Evolutionary conservation across 2,113 vertebrate species (phyloP), one percentile per base, ranked within the genome.

Genomic region (Microtus oregoni): DNA sequence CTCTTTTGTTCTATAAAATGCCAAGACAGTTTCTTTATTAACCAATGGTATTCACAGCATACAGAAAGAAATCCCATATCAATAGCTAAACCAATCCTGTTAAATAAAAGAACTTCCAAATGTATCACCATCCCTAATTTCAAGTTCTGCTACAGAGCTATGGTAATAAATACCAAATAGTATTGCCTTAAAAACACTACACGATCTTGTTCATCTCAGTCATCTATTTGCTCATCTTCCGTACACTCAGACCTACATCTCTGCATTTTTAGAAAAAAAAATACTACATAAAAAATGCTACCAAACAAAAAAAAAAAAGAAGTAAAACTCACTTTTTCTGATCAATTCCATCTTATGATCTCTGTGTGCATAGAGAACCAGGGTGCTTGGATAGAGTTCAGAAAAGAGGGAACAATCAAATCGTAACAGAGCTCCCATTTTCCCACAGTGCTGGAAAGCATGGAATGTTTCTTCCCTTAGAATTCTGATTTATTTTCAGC

Each of bases 401-500:
- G 1, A 82, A 89, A 28, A 70, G 47, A 75, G 52, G 50, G 28
- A 47, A 96, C 52, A 78, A 89, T 90, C 50, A 81, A 81, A 90
- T 65, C 81, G 13, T 15, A 86, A 73, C 47, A 6, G 19, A 58
- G 50, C 63, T 94, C n/a, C 76, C 73, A 86, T 70, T 96, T 96
- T 81, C 92, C 73, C 47, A 83, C 28, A 82, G 73, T 70, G 44
- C 47, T 94, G 26, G 68, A 67, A 92, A 94, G 67, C 92, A 94
- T 3, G 38, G n/a, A 77, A 75, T 8, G 70, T 82, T 96, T 78
- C n/a, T 89, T 94, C 55, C 52, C 88, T 95, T 30, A 72, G 78
- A 55, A 83, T 89, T 79, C 22, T 86, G 92, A 96, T 95, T 96
- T 94, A 96, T 97, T 95, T 95, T 79, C 93, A 89, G 68, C 19